These are phyloP conservation scores for Sinocyclocheilus anshuiensis DNA, from an alignment of 2,113 vertebrate genomes.

Conservation along the genomic window DNA sequence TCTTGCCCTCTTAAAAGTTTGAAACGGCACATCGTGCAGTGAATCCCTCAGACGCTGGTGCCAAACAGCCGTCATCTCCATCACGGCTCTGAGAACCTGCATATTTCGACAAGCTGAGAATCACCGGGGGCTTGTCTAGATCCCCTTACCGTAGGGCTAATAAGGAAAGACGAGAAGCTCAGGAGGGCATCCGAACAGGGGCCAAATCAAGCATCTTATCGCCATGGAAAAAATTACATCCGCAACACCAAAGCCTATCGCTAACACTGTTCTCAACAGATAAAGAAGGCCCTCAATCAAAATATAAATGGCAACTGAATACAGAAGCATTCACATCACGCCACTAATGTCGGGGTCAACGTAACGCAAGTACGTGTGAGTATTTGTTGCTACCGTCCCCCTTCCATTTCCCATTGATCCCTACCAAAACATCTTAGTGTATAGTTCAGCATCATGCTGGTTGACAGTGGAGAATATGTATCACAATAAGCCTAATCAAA, in stretches of 20 bases:
- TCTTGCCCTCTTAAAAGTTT: conserved; percentile 27
- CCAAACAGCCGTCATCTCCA: conserved; percentile 63
- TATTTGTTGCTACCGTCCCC: conserved; percentile 11
- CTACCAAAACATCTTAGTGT: conserved; percentile 8
- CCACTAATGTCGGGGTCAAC: background rate
- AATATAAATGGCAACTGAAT: conserved; percentile 69
- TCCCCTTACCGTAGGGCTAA: conserved; percentile 41
- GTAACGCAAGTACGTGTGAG: conserved; percentile 8
- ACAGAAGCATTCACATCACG: conserved; percentile 69
- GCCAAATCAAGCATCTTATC: conserved; percentile 38
- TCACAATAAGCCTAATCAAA: conserved; percentile 59
- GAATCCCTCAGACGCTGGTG: conserved; percentile 10
- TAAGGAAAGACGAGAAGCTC: conserved; percentile 69
- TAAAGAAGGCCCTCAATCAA: conserved; percentile 77
- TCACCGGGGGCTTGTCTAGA: conserved; percentile 53
- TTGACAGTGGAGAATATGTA: conserved; percentile 47
- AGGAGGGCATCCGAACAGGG: conserved; percentile 58
- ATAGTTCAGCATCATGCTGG: conserved; percentile 21
- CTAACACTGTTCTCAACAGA: conserved; percentile 59
- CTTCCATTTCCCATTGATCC: conserved; percentile 37
- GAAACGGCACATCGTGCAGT: background rate
- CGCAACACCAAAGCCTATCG: conserved; percentile 19
- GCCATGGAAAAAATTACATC: conserved; percentile 43
- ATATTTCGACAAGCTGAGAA: conserved; percentile 58
- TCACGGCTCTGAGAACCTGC: conserved; percentile 32